phyloP scores from a whole-genome alignment of 2,888 invertebrate species.

The Lissonota sp. region DNA sequence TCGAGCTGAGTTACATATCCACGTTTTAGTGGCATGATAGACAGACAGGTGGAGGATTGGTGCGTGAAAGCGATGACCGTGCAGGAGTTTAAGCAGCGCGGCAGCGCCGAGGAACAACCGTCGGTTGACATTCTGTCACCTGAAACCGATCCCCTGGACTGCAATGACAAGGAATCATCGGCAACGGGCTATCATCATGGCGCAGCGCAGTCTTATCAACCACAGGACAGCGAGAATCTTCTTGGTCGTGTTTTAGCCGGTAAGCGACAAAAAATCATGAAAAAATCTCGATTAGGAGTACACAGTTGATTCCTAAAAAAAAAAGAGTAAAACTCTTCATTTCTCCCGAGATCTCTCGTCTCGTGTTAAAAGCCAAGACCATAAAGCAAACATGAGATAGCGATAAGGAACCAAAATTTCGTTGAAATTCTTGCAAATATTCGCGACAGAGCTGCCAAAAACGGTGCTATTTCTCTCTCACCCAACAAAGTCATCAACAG shows the following conservation, averaged over 20 bases:
- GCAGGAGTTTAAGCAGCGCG: constrained; percentile 85
- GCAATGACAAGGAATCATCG: constrained; percentile 77
- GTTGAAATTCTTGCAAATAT: not conserved
- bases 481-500: not conserved
- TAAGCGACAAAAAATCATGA: constrained; percentile 76
- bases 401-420: constrained; percentile 19
- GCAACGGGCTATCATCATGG: constrained; percentile 70
- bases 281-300: not conserved
- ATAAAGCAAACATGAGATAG: constrained; percentile 1
- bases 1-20: not conserved
- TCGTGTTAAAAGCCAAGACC: not conserved
- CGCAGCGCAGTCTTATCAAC: constrained; percentile 62
- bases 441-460: constrained; percentile 1
- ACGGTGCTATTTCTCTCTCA: not conserved
- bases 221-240: constrained; percentile 85
- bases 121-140: constrained; percentile 79
- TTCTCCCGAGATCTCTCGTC: not conserved
- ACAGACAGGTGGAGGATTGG: constrained; percentile 72
- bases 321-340: constrained; percentile 10
- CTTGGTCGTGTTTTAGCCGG: constrained; percentile 87
- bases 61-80: constrained; percentile 84
- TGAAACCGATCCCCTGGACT: constrained; percentile 72
- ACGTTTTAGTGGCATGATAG: constrained; percentile 69
- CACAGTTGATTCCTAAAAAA: not conserved
- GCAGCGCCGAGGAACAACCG: constrained; percentile 84